Evolutionary conservation across 2,888 invertebrate genomes (phyloP), one percentile per base, ranked within the genome.

Genomic region (Falcaria lacertinaria): DNA sequence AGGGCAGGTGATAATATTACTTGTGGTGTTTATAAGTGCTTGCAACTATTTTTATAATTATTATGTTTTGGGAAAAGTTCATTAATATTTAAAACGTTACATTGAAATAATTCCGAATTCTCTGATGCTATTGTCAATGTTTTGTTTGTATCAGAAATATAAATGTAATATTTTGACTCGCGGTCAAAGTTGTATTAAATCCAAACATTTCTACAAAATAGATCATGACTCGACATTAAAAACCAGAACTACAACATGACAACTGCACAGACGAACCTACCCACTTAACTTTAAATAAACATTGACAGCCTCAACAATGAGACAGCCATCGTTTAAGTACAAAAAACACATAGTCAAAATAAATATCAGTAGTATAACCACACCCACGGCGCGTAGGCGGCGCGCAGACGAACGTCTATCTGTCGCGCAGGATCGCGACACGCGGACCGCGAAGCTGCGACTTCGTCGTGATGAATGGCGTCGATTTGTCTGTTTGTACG

Each of bases 371-470:
- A 36, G 15, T 15, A 14, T 33, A 33, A 6, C 36, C 4, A 55
- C 51, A 45, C 55, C 54, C 51, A 57, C 62, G 43, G 36, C 36
- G 60, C 60, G 69, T 64, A 61, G 65, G 70, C 64, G 65, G 43
- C 1, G 50, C 48, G 41, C 52, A 43, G 54, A 57, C 60, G 52
- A 34, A 39, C 65, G 50, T 60, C 64, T 63, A 69, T 70, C 69
- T 41, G 63, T 62, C 62, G 65, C 66, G 52, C 52, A 64, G 46
- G 48, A 71, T 71, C 71, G 58, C 62, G 54, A 60, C 60, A 53
- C 36, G 35, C 15, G 37, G 33, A 37, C 19, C 34, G 46, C 25
- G 39, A 17, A 22, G 32, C 15, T 15, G 34, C 48, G 54, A 54
- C 55, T 48, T n/a, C n/a, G 44, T 41, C 57, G 59, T 62, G 67